A percentile compares a stretch with the other conserved stretches of the same genome.
Conservation (phyloP, 2,888 invertebrate genomes). For the Limnephilus auricula region DNA sequence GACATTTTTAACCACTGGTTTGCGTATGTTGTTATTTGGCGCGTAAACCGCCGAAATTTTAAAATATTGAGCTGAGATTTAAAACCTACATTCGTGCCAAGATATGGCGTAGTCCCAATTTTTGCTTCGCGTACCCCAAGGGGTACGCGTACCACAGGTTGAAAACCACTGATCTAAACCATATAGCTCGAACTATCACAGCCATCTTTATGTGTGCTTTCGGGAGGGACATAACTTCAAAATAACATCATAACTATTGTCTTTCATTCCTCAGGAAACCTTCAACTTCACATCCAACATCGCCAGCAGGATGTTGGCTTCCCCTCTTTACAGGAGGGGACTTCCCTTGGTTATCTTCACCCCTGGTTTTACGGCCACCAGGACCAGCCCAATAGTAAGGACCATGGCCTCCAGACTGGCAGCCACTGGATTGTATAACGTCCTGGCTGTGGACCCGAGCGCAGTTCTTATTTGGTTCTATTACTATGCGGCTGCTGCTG, state of each 20-base stretch:
- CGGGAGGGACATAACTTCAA: background rate
- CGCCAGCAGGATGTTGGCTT: background rate
- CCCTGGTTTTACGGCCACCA: constrained; percentile 71
- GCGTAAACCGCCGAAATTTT: too few relatives aligned
- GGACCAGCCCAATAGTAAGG: constrained; percentile 48
- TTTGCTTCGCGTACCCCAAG: too few relatives aligned
- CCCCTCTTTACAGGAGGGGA: constrained; percentile 36
- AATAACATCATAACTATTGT: background rate
- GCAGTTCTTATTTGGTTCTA: constrained; percentile 72
- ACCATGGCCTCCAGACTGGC: constrained; percentile 67
- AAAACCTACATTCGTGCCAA: too few relatives aligned
- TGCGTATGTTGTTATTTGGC: too few relatives aligned
- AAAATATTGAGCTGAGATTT: too few relatives aligned
- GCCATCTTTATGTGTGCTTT: background rate
- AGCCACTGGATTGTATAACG: constrained; percentile 68
- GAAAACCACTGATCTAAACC: too few relatives aligned
- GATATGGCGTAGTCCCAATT: too few relatives aligned
- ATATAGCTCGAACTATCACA: too few relatives aligned
- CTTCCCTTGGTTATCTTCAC: constrained; percentile 70
- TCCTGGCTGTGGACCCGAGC: constrained; percentile 74
- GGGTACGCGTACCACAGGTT: too few relatives aligned
- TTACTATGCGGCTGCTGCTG: constrained; percentile 72
- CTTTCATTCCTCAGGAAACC: background rate
- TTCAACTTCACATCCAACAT: constrained; percentile 45
- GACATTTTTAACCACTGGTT: too few relatives aligned